Evolutionary conservation across 2,888 invertebrate species (phyloP).

Genomic region (Thymelicus lineola): DNA sequence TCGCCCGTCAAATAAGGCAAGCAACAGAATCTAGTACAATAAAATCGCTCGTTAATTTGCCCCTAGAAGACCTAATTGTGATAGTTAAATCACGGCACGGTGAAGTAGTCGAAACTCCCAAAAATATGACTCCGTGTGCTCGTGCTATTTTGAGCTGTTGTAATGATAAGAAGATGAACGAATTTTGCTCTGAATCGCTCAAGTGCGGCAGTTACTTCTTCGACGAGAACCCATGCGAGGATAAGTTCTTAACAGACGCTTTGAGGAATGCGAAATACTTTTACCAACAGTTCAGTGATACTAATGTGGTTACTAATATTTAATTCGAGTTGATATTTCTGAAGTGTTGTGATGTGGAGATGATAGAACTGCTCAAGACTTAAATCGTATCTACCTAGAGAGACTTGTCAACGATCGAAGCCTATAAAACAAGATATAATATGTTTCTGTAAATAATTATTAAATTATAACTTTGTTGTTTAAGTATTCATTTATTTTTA

Average conservation of each 20-base stretch:
- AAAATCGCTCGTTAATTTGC: slow-evolving; percentile 60
- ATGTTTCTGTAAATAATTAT: background rate
- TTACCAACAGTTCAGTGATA: slow-evolving; percentile 63
- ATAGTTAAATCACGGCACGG: slow-evolving; percentile 61
- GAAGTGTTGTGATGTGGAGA: slow-evolving; percentile 12
- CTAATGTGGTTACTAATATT: background rate
- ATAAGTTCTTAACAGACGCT: slow-evolving; percentile 85
- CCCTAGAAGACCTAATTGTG: slow-evolving; percentile 65
- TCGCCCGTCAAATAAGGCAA: slow-evolving; percentile 53
- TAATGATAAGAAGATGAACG: slow-evolving; percentile 71
- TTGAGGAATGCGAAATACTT: slow-evolving; percentile 73
- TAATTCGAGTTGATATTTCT: background rate
- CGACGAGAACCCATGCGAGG: slow-evolving; percentile 90
- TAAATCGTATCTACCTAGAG: no score
- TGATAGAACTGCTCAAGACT: no score
- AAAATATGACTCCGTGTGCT: slow-evolving; percentile 86
- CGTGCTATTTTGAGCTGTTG: slow-evolving; percentile 92
- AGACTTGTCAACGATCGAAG: no score
- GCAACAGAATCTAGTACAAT: slow-evolving; percentile 55
- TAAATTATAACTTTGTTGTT: background rate
- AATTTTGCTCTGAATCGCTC: slow-evolving; percentile 89
- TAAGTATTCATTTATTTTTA: background rate
- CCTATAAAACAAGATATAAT: background rate
- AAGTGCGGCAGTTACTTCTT: slow-evolving; percentile 91
- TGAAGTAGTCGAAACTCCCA: slow-evolving; percentile 45